Base-by-base conservation (phyloP, 92 coral and sea anemone genomes). In the Epizoanthus scotinus region DNA sequence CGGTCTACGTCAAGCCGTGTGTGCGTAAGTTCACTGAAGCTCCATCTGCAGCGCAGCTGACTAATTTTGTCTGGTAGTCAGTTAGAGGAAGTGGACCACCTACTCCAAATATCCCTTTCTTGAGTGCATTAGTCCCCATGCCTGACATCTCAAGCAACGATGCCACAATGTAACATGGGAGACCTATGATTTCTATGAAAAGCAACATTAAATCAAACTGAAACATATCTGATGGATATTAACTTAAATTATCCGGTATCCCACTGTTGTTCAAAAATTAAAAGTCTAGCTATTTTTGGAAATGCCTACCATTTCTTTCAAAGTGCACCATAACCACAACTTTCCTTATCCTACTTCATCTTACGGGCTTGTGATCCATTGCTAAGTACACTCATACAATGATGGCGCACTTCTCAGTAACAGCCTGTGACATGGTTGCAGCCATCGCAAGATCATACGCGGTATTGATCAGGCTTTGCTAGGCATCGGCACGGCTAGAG, bases 251-350 rank as follows among this genome's bases (percentile, higher is more conserved):
- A 44, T 44, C 14, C 6, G 6, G 3, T 36, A 36, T 7, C 6
- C 50, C 8, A 44, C 50, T 8, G 50, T 6, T 1, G 1, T 8
- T 44, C 50, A 44, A 44, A 44, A 44, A 44, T 1, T 44, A 44
- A 5, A 44, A 44, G 50, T 44, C 14, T 44, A 8, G 50, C 2
- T 8, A 8, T 8, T 14, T 7, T 42, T 42, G 6, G 0, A 31
- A 17, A 25, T n/a, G 7, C 82, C 60, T 19, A 58, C 77, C 73
- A 67, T 66, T 79, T 64, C 44, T 67, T 49, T 67, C 77, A 21
- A 81, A 67, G 19, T 78, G 85, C 78, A 81, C 66, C 52, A 81
- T 7, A 13, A 81, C 78, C 85, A 81, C n/a, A n/a, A n/a, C n/a
- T 81, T 69, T 81, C 66, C 20, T 81, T 67, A 40, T 81, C 85